Conservation (phyloP, 2,113 vertebrate species). For the Platanista minor region DNA sequence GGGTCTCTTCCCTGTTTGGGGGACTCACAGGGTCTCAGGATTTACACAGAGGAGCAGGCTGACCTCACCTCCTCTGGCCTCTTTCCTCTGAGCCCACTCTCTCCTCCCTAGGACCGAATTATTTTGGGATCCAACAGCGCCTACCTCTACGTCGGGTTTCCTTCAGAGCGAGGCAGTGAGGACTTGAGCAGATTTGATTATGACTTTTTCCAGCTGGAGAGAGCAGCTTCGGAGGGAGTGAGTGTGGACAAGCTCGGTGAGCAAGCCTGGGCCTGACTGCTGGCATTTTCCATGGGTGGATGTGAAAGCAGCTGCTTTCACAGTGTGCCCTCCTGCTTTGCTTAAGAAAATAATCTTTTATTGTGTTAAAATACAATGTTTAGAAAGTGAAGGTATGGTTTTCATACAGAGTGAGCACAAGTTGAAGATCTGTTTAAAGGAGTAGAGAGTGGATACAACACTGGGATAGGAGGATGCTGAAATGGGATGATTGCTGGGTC, state of each 20-base stretch:
- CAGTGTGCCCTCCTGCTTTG: neutral
- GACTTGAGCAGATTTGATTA: slow-evolving; percentile 88
- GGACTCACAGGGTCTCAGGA: accelerated
- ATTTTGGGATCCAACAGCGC: slow-evolving; percentile 89
- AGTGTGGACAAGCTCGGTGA: slow-evolving; percentile 81
- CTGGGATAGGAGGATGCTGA: too few species aligned
- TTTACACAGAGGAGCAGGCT: neutral
- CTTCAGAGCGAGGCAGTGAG: slow-evolving; percentile 82
- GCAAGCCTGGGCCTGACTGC: neutral
- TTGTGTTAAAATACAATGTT: neutral
- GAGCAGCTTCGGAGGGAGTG: slow-evolving; percentile 87
- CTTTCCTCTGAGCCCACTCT: too few species aligned
- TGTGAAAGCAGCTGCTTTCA: neutral
- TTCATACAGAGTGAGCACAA: neutral
- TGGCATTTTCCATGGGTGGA: accelerated
- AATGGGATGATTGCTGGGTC: accelerated
- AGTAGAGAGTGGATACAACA: accelerated
- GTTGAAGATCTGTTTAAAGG: neutral
- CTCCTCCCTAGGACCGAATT: slow-evolving; percentile 83
- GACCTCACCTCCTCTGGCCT: neutral
- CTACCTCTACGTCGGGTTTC: slow-evolving; percentile 88
- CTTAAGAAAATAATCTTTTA: neutral
- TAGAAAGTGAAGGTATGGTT: neutral
- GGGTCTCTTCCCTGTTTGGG: neutral
- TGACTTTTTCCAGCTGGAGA: slow-evolving; percentile 90